Evolutionary conservation across 2,888 invertebrate genomes (phyloP).

Genomic region (Xylocampa areola): DNA sequence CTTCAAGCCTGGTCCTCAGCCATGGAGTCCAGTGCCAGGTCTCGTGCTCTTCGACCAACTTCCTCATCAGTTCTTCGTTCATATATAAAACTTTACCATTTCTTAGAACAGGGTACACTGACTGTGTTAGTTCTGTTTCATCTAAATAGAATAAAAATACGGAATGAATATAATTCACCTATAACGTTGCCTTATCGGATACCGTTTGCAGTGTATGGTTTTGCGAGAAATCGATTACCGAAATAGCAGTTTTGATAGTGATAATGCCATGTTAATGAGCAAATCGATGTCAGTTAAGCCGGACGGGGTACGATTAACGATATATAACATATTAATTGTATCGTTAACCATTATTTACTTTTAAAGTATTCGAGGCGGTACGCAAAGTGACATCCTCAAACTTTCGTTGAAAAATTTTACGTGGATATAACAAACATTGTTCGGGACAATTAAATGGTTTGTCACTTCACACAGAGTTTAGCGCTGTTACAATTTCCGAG

Average conservation of each 20-base stretch:
- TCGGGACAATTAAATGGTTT: not conserved
- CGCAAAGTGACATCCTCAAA: too few relatives aligned
- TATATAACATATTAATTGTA: too few relatives aligned
- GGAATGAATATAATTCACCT: too few relatives aligned
- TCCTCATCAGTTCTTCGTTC: constrained; percentile 71
- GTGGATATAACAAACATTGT: constrained; percentile 1
- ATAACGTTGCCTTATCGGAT: constrained; percentile 4
- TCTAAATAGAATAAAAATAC: constrained; percentile 66
- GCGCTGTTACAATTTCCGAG: not conserved
- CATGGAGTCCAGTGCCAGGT: constrained; percentile 86
- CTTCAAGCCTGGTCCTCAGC: constrained; percentile 76
- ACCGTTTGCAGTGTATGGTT: constrained; percentile 17
- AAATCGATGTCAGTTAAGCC: constrained; percentile 25
- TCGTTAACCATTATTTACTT: too few relatives aligned
- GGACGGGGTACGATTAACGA: constrained; percentile 21
- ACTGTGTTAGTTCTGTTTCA: constrained; percentile 55
- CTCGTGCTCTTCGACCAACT: constrained; percentile 70
- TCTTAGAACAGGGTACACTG: constrained; percentile 61
- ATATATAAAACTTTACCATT: constrained; percentile 76
- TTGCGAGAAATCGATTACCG: constrained; percentile 30
- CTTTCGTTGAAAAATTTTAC: constrained; percentile 12
- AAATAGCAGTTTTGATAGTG: constrained; percentile 31
- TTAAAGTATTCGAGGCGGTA: too few relatives aligned
- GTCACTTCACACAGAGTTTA: constrained; percentile 9
- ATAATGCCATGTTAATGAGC: constrained; percentile 22